Conservation (phyloP, 1,140 invertebrate genomes). For the Papilio polytes region DNA sequence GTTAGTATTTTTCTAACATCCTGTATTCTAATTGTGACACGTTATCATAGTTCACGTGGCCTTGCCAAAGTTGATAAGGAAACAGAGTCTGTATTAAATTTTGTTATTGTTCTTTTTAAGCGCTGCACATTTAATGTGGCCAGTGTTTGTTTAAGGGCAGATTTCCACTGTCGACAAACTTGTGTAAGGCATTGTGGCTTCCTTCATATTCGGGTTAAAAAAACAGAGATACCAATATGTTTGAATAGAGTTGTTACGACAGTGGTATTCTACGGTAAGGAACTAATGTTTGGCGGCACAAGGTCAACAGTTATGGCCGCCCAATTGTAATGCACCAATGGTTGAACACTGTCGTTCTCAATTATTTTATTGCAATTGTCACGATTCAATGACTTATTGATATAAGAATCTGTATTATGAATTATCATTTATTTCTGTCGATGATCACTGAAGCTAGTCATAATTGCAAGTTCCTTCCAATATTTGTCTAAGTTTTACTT, state of each 20-base stretch:
- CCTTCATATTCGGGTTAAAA: not conserved
- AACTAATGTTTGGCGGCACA: slow-evolving; percentile 27
- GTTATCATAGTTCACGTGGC: slow-evolving; percentile 73
- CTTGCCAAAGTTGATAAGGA: slow-evolving; percentile 73
- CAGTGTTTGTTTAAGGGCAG: slow-evolving; percentile 32
- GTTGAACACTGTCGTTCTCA: slow-evolving; percentile 21
- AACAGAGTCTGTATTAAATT: slow-evolving; percentile 58
- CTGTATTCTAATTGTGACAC: slow-evolving; percentile 72
- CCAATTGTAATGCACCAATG: slow-evolving; percentile 34
- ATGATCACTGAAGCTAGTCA: not conserved
- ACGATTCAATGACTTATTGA: slow-evolving; percentile 17
- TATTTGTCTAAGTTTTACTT: too few relatives aligned
- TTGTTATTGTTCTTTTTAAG: slow-evolving; percentile 61
- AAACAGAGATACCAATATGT: not conserved
- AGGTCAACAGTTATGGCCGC: slow-evolving; percentile 21
- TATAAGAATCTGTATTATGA: not conserved
- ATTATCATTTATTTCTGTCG: not conserved
- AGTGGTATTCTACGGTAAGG: not conserved
- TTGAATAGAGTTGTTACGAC: not conserved
- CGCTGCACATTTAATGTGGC: slow-evolving; percentile 54
- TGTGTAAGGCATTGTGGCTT: not conserved
- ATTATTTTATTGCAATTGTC: slow-evolving; percentile 13
- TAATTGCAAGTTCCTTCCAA: too few relatives aligned
- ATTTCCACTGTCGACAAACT: not conserved
- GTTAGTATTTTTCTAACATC: slow-evolving; percentile 47